Evolutionary conservation across 2,113 vertebrate species (phyloP), one percentile per base, ranked within the genome.

Genomic region (Tyrannus savana): DNA sequence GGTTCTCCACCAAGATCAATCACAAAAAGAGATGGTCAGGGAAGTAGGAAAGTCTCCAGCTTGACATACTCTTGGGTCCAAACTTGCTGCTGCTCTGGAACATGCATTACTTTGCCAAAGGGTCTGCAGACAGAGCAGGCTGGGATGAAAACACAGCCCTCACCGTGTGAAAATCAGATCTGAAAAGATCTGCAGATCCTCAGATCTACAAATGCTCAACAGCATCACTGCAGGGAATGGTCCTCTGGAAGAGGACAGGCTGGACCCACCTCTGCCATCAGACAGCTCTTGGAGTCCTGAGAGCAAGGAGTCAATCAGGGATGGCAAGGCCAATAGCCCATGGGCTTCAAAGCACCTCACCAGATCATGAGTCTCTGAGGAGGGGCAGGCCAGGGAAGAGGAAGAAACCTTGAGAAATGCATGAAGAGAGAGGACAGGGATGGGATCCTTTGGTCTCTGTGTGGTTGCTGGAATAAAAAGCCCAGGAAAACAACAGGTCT

Each of bases 151-250:
- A 86, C 12, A 66, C 68, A 79, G 47, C 35, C 47, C 11, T 12
- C 0, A 0, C 11, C 46, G 66, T 6, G 15, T 3, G n/a, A 52
- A 84, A 91, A 62, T n/a, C 0, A 1, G 58, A 44, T 52, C n/a
- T 82, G 55, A 87, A 78, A 31, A 66, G 33, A 84, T 37, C 42
- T 74, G 23, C 17, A 84, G 21, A 67, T 62, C 42, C 37, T 67
- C 49, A 5, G 19, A 72, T 71, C 33, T 81, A 39, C 28, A 74
- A 67, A 87, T 30, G 6, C 52, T 91, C 60, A 84, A 59, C 11
- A 78, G 46, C 56, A 72, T 44, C 64, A 81, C n/a, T 14, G 12
- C 46, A 50, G 46, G 63, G n/a, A 14, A 35, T 4, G 8, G 35
- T 67, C 21, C 33, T 79, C 52, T 52, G 56, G 78, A 84, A 68